Percentiles rank a stretch among this genome's conserved stretches.
Conservation (phyloP, 2,888 invertebrate genomes). For the Nebria salina region DNA sequence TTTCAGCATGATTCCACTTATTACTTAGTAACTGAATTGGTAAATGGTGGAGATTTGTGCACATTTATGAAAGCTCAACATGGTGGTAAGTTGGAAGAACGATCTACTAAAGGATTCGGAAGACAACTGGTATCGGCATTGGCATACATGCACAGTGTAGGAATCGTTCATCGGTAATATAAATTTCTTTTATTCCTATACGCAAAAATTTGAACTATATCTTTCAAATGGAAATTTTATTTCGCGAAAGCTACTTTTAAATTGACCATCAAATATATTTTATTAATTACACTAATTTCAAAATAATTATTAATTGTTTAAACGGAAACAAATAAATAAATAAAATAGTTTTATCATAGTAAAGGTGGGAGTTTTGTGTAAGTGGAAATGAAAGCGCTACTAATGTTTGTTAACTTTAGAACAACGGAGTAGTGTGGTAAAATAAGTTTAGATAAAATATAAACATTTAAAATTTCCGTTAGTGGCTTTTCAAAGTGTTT, state of each 20-base stretch:
- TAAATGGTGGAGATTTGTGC: slow-evolving; percentile 77
- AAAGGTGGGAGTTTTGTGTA: too few species aligned
- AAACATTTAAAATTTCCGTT: too few species aligned
- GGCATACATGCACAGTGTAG: slow-evolving; percentile 73
- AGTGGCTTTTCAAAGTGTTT: too few species aligned
- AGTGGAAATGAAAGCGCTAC: too few species aligned
- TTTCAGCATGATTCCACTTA: slow-evolving; percentile 73
- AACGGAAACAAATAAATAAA: too few species aligned
- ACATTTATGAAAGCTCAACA: slow-evolving; percentile 70
- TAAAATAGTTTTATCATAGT: too few species aligned
- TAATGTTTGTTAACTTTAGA: too few species aligned
- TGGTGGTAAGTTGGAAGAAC: slow-evolving; percentile 67
- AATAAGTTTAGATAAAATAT: too few species aligned
- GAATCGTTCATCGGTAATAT: slow-evolving; percentile 75
- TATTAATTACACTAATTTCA: too few species aligned
- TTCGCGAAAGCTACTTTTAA: neutral
- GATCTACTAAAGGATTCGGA: slow-evolving; percentile 67
- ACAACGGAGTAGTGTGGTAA: too few species aligned
- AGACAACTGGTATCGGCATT: slow-evolving; percentile 75
- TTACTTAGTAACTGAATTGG: slow-evolving; percentile 79
- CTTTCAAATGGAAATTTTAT: neutral
- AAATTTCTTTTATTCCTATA: neutral
- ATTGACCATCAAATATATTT: neutral
- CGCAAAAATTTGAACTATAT: neutral
- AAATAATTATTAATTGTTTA: too few species aligned